Percentiles rank a stretch among this genome's conserved stretches.
phyloP scores from a whole-genome alignment of 2,888 invertebrate species.

The Hemaris fuciformis region DNA sequence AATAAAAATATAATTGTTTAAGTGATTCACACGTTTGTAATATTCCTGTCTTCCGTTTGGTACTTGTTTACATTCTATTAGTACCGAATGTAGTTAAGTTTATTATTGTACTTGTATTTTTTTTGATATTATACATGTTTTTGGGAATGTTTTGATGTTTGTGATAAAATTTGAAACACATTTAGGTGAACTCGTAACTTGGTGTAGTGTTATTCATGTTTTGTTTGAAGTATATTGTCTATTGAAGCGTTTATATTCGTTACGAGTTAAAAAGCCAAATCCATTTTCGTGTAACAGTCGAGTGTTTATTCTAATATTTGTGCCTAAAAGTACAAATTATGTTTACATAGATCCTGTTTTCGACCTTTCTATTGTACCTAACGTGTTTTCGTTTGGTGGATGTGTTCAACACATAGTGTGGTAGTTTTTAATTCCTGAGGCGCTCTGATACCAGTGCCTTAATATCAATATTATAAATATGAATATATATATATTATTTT shows the following conservation, averaged over 20 bases:
- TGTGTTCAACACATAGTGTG: conserved; percentile 1
- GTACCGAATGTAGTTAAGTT: not conserved
- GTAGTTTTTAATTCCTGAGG: not conserved
- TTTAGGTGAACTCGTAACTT: not conserved
- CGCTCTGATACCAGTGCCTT: conserved; percentile 14
- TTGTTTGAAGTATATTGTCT: conserved; percentile 12
- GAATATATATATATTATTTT: conserved; percentile 22
- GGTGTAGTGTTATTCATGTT: not conserved
- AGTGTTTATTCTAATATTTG: not conserved
- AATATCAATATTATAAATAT: conserved; percentile 13
- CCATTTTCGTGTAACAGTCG: not conserved
- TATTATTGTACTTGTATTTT: not conserved
- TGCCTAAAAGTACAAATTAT: conserved; percentile 3
- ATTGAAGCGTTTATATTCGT: not conserved
- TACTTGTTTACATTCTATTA: conserved; percentile 12
- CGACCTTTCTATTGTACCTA: not conserved
- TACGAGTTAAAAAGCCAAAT: not conserved
- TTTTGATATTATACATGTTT: not conserved
- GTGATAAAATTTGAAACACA: not conserved
- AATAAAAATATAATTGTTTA: conserved; percentile 35
- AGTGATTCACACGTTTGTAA: conserved; percentile 28
- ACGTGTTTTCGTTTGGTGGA: conserved; percentile 3
- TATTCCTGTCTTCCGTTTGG: conserved; percentile 44
- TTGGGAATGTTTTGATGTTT: conserved; percentile 11
- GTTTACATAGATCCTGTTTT: not conserved